Percentiles rank a stretch among this genome's conserved stretches.
Evolutionary conservation across 2,797 vertebrate species (phyloP).

Genomic region (Florisuga fusca): DNA sequence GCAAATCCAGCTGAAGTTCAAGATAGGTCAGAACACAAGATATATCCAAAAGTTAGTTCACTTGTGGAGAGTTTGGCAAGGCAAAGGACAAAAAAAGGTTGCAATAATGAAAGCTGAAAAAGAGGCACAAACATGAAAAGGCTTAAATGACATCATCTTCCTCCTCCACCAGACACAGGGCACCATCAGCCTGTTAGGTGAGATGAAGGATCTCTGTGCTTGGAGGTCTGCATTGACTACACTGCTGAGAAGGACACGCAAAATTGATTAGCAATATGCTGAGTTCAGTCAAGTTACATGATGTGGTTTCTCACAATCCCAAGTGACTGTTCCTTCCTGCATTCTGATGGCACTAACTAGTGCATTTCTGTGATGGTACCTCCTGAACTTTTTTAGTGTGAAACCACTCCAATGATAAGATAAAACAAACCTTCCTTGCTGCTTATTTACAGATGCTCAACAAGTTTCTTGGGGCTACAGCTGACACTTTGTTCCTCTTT

Average conservation of each 20-base stretch:
- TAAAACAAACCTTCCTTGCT: neutral
- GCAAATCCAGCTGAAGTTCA: slow-evolving; percentile 13
- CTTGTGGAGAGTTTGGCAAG: neutral
- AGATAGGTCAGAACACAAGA: slow-evolving; percentile 2
- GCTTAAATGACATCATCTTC: neutral
- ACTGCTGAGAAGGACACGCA: neutral
- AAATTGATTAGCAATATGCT: neutral
- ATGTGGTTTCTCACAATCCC: neutral
- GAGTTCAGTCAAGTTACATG: neutral
- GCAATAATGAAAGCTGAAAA: neutral
- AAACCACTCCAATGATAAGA: neutral
- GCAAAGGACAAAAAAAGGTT: neutral
- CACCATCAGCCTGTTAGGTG: neutral
- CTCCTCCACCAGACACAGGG: neutral
- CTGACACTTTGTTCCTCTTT: neutral
- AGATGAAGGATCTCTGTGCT: neutral
- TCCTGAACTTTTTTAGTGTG: neutral
- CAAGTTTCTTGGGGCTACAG: neutral
- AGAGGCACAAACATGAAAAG: neutral
- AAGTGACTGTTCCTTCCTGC: neutral
- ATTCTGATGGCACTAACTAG: neutral
- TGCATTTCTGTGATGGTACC: neutral
- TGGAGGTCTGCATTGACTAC: neutral
- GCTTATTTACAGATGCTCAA: neutral
- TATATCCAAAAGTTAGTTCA: neutral